These are phyloP conservation scores for Suncus etruscus DNA, from an alignment of 2,113 vertebrate species.

Conservation along the genomic window DNA sequence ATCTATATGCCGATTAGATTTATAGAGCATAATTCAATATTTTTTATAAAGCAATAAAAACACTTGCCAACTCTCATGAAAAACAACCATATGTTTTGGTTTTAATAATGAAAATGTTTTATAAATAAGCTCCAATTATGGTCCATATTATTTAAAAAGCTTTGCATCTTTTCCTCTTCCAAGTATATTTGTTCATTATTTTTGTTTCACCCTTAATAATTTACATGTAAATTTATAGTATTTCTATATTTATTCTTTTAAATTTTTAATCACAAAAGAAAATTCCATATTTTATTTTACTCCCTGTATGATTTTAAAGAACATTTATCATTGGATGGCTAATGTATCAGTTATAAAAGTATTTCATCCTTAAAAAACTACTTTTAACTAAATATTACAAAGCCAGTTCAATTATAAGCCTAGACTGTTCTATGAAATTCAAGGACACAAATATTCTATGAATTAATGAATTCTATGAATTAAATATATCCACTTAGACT, in stretches of 20 bases:
- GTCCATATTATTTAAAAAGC: conserved; percentile 79
- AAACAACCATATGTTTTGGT: conserved; percentile 86
- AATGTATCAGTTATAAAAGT: conserved; percentile 70
- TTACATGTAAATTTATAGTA: conserved; percentile 72
- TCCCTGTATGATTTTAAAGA: conserved; percentile 55
- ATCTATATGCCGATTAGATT: conserved; percentile 87
- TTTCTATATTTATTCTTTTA: conserved; percentile 54
- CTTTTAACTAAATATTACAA: conserved; percentile 56
- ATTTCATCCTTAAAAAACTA: conserved; percentile 64
- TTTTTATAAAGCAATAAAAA: conserved; percentile 88
- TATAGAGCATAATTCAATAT: conserved; percentile 88
- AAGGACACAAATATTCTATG: neutral
- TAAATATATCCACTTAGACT: conserved; percentile 64
- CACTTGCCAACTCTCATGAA: conserved; percentile 84
- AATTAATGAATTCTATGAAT: neutral
- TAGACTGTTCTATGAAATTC: conserved; percentile 56
- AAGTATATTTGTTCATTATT: conserved; percentile 75
- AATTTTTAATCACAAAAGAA: conserved; percentile 61
- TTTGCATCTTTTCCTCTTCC: conserved; percentile 79
- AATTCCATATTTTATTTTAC: conserved; percentile 35
- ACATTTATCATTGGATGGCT: conserved; percentile 40
- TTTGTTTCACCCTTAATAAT: conserved; percentile 68
- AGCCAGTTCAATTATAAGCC: conserved; percentile 68
- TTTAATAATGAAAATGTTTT: conserved; percentile 88
- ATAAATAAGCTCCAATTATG: conserved; percentile 85